Evolutionary conservation across 37 sponge, comb jelly and placozoan species (phyloP).

Genomic region (Chondrilla cf. caribensis): DNA sequence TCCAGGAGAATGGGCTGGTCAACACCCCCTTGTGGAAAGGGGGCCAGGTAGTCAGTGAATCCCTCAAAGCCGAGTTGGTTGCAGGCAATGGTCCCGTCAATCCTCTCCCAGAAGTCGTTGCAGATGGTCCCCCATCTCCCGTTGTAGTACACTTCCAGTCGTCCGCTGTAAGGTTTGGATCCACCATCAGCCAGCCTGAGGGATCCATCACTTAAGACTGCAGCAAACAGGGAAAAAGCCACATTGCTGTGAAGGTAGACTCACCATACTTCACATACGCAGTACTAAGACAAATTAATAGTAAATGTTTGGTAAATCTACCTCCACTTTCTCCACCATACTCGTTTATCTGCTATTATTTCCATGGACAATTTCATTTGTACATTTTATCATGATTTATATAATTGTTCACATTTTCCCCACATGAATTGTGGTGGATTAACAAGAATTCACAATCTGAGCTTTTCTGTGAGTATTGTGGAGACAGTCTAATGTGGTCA

Average conservation of each 20-base stretch:
- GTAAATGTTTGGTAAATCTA: background rate
- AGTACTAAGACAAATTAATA: background rate
- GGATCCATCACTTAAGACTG: background rate
- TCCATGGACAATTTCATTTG: too few relatives aligned
- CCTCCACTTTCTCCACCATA: too few relatives aligned
- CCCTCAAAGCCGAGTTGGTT: background rate
- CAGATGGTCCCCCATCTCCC: slow-evolving; percentile 3
- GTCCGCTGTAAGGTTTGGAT: slow-evolving; percentile 14
- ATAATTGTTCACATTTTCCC: too few relatives aligned
- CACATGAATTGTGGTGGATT: too few relatives aligned
- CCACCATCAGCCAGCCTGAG: slow-evolving; percentile 10
- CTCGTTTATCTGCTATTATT: too few relatives aligned
- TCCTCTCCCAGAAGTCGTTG: background rate
- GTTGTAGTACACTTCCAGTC: background rate
- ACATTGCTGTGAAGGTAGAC: background rate
- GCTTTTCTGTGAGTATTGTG: too few relatives aligned
- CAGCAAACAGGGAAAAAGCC: background rate
- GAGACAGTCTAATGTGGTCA: too few relatives aligned
- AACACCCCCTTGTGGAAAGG: background rate
- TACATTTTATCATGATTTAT: too few relatives aligned
- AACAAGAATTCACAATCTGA: too few relatives aligned
- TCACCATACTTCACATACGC: background rate
- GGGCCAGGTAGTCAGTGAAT: background rate
- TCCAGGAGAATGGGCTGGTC: background rate
- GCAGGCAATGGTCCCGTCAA: background rate